Evolutionary conservation across 1,140 invertebrate species (phyloP), one percentile per base, ranked within the genome.

Genomic region (Drosophila albomicans): DNA sequence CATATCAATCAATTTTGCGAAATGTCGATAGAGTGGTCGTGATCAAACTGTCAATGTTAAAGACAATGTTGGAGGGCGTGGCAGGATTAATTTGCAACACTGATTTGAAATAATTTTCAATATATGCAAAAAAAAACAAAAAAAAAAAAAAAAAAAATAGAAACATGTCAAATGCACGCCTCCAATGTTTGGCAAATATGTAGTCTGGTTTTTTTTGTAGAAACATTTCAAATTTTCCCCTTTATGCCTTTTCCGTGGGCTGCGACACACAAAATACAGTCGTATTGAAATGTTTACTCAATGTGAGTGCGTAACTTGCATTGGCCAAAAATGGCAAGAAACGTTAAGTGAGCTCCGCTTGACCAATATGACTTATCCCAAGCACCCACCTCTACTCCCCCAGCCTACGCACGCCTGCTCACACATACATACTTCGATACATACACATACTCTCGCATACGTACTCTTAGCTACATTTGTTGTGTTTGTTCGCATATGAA

Each of bases 281-380:
- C 15, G 13, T 46, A 54, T 20, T 51, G 45, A 59, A 59, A 45
- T 59, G 57, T n/a, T 59, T 59, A 79, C 80, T 79, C 59, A 30
- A 81, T 45, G 51, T 62, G 54, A 87, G 64, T 78, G 80, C 84
- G 77, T 84, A 78, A 75, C 85, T 70, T 89, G 81, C 85, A 84
- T 67, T 79, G 43, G 80, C 85, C 84, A 84, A 81, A 88, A 89
- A 84, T 78, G 84, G 84, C 77, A 45, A 78, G 63, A 70, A 71
- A 76, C 25, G 59, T 70, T 71, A 41, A 28, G 46, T 10, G 66
- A 62, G 66, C 51, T 61, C 57, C 35, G 41, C 58, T 74, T 61
- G 72, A 62, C 72, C 57, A 43, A 35, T 58, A 51, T 8, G 46
- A 38, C 41, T 67, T 48, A 35, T 20, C n/a, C n/a, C 5, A 20